A percentile compares a stretch with the other conserved stretches of the same genome.
These are phyloP conservation scores for Trichogramma evanescens DNA, from an alignment of 2,888 invertebrate species.

Conservation along the genomic window DNA sequence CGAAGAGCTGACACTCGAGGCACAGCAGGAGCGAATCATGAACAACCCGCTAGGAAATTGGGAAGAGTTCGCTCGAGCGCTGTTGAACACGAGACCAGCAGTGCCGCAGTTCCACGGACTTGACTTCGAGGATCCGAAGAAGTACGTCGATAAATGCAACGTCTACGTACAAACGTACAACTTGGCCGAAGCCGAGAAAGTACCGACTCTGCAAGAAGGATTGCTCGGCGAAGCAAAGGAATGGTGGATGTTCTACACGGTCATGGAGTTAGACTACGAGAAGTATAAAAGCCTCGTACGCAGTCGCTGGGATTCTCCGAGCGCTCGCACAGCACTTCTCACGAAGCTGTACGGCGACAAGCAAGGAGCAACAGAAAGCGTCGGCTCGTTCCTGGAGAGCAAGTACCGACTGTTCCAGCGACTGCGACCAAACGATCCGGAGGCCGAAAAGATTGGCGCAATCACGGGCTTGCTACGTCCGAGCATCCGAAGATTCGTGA, in stretches of 20 bases:
- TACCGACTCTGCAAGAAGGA: too few species aligned
- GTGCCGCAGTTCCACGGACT: neutral
- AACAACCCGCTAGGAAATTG: neutral
- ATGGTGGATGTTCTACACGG: neutral
- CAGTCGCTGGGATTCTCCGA: neutral
- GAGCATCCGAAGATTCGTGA: too few species aligned
- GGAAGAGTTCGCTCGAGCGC: neutral
- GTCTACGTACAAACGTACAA: neutral
- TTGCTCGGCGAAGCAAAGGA: neutral
- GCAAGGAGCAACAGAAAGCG: constrained; percentile 12
- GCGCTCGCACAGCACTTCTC: neutral
- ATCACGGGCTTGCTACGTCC: too few species aligned
- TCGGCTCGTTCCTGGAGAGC: constrained; percentile 6
- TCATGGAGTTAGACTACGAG: neutral
- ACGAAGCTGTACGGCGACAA: constrained; percentile 8
- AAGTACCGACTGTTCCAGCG: neutral
- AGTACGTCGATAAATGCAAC: neutral
- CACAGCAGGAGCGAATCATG: too few species aligned
- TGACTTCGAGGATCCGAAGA: too few species aligned
- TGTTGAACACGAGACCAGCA: neutral
- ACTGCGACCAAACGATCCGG: neutral
- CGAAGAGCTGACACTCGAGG: too few species aligned
- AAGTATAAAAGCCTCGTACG: neutral
- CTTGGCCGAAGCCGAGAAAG: neutral
- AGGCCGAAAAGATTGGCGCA: too few species aligned